phyloP scores from a whole-genome alignment of 1,140 invertebrate genomes.

The Coenobita brevimanus region DNA sequence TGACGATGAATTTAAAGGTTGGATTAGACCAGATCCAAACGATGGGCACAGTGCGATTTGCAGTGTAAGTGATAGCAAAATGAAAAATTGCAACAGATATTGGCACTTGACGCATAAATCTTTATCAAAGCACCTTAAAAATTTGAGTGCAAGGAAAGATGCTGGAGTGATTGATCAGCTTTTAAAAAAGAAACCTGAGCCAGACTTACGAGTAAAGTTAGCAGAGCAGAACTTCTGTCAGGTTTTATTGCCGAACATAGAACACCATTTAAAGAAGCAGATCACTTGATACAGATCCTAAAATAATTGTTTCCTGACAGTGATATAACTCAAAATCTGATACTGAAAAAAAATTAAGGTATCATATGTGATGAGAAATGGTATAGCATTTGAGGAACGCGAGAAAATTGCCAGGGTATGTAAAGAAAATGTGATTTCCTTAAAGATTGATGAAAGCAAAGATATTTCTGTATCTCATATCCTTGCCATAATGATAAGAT shows the following conservation, averaged over 20 bases:
- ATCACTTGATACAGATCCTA: not conserved
- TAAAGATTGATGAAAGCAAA: not conserved
- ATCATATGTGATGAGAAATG: slow-evolving; percentile 8
- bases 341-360: too few species aligned
- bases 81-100: not conserved
- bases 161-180: not conserved
- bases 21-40: not conserved
- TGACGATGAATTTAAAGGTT: not conserved
- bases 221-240: slow-evolving; percentile 23
- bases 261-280: not conserved
- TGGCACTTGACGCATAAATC: not conserved
- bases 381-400: not conserved
- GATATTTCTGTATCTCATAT: slow-evolving; percentile 2
- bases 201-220: slow-evolving; percentile 21
- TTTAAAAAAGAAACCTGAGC: slow-evolving; percentile 9
- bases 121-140: slow-evolving; percentile 33
- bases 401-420: not conserved
- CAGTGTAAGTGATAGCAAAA: not conserved
- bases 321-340: not conserved
- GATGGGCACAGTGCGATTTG: not conserved
- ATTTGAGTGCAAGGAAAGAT: slow-evolving; percentile 9
- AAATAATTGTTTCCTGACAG: slow-evolving; percentile 23
- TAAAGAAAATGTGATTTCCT: not conserved
- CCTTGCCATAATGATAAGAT: slow-evolving; percentile 17
- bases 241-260: slow-evolving; percentile 22